phyloP scores from a whole-genome alignment of 2,797 vertebrate genomes.

The Syndactyla subalaris region DNA sequence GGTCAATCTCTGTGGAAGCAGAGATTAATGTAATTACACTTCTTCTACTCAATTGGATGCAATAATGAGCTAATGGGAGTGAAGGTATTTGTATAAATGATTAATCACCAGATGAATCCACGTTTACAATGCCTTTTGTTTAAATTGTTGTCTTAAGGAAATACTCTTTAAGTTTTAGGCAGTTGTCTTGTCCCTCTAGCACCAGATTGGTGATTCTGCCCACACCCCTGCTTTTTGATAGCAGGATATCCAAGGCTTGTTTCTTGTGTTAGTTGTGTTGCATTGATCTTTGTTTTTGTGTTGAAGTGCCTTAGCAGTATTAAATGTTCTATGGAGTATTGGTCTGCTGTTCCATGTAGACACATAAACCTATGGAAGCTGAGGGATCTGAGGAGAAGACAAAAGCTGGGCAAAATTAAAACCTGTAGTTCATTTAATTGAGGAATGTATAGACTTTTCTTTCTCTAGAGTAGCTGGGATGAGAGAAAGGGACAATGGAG shows the following conservation, averaged over 20 bases:
- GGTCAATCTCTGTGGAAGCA: neutral
- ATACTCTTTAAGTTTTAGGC: neutral
- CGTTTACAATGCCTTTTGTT: neutral
- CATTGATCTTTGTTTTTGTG: neutral
- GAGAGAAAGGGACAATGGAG: neutral
- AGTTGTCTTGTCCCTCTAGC: neutral
- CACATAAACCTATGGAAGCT: neutral
- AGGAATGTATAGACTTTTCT: neutral
- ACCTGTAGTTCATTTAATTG: neutral
- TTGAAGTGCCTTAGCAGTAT: neutral
- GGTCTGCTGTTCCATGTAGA: neutral
- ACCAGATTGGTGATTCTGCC: neutral
- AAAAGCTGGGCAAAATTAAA: neutral
- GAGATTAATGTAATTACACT: neutral
- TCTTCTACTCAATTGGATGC: neutral
- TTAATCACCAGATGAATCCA: neutral
- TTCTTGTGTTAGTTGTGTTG: neutral
- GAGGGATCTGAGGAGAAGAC: neutral
- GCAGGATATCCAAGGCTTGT: neutral
- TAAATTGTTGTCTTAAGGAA: neutral
- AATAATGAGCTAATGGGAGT: neutral
- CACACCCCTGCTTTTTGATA: neutral
- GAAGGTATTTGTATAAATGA: neutral
- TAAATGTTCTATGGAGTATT: neutral
- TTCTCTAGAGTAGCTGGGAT: neutral